A percentile compares a stretch with the other conserved stretches of the same genome.
Evolutionary conservation across 2,888 invertebrate genomes (phyloP).

Genomic region (Leucoma salicis): DNA sequence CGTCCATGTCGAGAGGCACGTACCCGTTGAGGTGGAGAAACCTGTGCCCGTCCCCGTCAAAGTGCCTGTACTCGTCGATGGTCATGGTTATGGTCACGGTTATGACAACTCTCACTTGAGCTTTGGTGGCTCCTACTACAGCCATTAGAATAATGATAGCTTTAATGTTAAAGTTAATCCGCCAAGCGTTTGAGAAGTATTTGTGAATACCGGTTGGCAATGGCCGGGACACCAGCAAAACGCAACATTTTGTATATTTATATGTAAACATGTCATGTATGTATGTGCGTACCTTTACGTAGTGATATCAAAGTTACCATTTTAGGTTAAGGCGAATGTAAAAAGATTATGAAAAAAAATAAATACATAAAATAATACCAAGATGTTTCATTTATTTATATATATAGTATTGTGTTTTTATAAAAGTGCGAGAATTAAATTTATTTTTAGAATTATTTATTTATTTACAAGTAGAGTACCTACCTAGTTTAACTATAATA

Average conservation of each 20-base stretch:
- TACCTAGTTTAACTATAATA: too few relatives aligned
- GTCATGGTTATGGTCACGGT: slow-evolving; percentile 43
- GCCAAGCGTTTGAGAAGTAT: slow-evolving; percentile 51
- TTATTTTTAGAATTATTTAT: too few relatives aligned
- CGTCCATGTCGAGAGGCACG: slow-evolving; percentile 75
- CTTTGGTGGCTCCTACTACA: slow-evolving; percentile 47
- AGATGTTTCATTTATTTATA: slow-evolving; percentile 40
- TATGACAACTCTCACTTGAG: slow-evolving; percentile 34
- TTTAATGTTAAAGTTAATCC: slow-evolving; percentile 53
- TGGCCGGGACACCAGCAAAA: slow-evolving; percentile 76
- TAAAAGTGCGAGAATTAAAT: too few relatives aligned
- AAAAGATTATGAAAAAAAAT: slow-evolving; percentile 63
- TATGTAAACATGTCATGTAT: slow-evolving; percentile 70
- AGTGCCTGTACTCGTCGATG: slow-evolving; percentile 67
- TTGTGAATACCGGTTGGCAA: slow-evolving; percentile 61
- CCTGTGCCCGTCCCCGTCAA: slow-evolving; percentile 82
- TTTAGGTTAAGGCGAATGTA: slow-evolving; percentile 73
- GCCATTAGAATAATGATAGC: slow-evolving; percentile 60
- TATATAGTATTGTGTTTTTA: too few relatives aligned
- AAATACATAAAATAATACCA: slow-evolving; percentile 42
- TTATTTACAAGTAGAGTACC: too few relatives aligned
- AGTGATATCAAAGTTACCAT: slow-evolving; percentile 79
- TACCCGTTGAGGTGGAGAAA: slow-evolving; percentile 77
- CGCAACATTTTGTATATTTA: slow-evolving; percentile 67
- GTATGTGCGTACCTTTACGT: slow-evolving; percentile 71